Percentiles rank a stretch among this genome's conserved stretches.
These are phyloP conservation scores for Gallinago solitaria DNA, from an alignment of 2,797 vertebrate species.

Conservation along the genomic window DNA sequence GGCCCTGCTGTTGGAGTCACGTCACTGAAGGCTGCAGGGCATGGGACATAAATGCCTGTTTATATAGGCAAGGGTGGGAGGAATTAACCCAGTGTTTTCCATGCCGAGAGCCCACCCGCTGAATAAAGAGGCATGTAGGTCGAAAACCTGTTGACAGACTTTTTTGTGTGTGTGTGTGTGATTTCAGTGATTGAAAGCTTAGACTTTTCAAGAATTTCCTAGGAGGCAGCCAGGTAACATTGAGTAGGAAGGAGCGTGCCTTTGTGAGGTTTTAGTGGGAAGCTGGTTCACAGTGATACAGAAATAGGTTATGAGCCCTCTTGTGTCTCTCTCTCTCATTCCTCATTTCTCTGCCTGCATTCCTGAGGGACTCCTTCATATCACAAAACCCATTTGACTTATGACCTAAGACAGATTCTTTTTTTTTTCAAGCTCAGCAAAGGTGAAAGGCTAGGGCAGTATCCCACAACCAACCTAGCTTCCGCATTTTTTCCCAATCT, in stretches of 20 bases:
- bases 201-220: background rate
- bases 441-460: slow-evolving; percentile 14
- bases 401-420: background rate
- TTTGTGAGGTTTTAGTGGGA: background rate
- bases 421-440: background rate
- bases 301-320: slow-evolving; percentile 16
- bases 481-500: background rate
- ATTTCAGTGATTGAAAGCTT: background rate
- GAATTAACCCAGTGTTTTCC: background rate
- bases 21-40: rapidly evolving
- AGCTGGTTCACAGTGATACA: background rate
- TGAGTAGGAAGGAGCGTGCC: background rate
- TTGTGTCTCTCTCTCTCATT: background rate
- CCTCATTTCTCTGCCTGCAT: background rate
- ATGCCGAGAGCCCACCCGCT: background rate
- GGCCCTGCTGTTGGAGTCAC: background rate
- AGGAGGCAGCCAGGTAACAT: background rate
- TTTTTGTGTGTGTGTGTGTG: background rate
- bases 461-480: background rate
- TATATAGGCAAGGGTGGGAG: background rate
- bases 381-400: slow-evolving; percentile 26
- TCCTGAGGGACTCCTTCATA: slow-evolving; percentile 27
- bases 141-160: background rate
- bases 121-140: background rate
- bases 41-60: background rate